These are phyloP conservation scores for Nyctereutes procyonoides DNA, from an alignment of 2,113 vertebrate species.

Conservation along the genomic window DNA sequence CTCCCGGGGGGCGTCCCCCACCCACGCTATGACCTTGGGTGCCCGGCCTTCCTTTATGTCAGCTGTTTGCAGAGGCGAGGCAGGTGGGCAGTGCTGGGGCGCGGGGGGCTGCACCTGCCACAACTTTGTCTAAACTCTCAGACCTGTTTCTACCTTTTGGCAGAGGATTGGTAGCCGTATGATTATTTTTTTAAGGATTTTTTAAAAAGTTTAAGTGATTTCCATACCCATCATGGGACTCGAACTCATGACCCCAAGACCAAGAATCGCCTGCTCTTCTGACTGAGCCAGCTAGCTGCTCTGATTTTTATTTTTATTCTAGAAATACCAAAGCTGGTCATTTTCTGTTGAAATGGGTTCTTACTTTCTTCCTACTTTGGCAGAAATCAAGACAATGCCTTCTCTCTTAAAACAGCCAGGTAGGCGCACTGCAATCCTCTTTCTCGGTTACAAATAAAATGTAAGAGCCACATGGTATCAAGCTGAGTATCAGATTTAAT, in stretches of 20 bases:
- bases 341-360: background rate
- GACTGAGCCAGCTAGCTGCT: background rate
- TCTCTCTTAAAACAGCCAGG: background rate
- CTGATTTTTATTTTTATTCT: background rate
- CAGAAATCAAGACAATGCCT: background rate
- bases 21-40: rapidly evolving
- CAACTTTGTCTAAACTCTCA: background rate
- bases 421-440: background rate
- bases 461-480: slow-evolving; percentile 59
- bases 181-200: background rate
- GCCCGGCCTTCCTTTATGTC: background rate
- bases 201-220: background rate
- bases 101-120: background rate
- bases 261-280: background rate
- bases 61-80: background rate
- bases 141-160: background rate
- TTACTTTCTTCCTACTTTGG: background rate
- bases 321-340: background rate
- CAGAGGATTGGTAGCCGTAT: too few species aligned
- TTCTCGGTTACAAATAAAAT: slow-evolving; percentile 74
- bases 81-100: background rate
- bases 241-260: background rate
- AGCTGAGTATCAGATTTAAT: background rate
- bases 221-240: background rate
- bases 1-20: background rate